Evolutionary conservation across 2,113 vertebrate genomes (phyloP).

Genomic region (Notarius lentiginosus): DNA sequence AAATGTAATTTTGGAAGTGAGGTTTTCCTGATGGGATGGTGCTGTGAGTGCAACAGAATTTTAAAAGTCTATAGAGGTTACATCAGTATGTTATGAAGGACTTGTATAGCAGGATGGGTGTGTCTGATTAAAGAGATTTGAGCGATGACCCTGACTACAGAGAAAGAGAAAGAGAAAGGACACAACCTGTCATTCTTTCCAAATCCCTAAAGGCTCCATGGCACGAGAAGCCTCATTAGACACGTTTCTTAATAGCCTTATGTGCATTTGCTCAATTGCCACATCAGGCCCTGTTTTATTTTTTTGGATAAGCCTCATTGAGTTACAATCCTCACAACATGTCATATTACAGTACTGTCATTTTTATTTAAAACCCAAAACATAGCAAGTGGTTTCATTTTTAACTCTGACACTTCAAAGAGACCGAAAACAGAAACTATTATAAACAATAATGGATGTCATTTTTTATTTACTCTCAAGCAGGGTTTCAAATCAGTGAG

Average conservation of each 20-base stretch:
- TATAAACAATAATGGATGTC: too few relatives aligned
- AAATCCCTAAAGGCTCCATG: slow-evolving; percentile 30
- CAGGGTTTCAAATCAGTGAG: too few relatives aligned
- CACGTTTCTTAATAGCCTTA: slow-evolving; percentile 45
- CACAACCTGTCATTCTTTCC: slow-evolving; percentile 49
- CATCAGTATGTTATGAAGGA: neutral
- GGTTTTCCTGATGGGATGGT: slow-evolving; percentile 58
- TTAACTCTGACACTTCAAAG: neutral
- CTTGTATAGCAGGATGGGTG: neutral
- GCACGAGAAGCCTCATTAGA: slow-evolving; percentile 62
- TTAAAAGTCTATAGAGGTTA: neutral
- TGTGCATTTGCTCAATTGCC: slow-evolving; percentile 56
- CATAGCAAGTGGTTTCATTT: neutral
- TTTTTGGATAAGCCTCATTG: slow-evolving; percentile 61
- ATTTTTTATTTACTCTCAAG: too few relatives aligned
- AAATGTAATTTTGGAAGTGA: slow-evolving; percentile 5
- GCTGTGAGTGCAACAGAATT: neutral
- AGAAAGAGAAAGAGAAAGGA: slow-evolving; percentile 41
- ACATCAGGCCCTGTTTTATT: slow-evolving; percentile 57
- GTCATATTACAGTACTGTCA: neutral
- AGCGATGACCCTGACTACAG: slow-evolving; percentile 54
- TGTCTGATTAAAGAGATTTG: slow-evolving; percentile 42
- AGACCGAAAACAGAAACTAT: neutral
- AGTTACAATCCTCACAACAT: slow-evolving; percentile 57
- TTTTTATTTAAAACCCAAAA: slow-evolving; percentile 21